Conservation (phyloP, 2,888 invertebrate species). For the Taenaris catops region DNA sequence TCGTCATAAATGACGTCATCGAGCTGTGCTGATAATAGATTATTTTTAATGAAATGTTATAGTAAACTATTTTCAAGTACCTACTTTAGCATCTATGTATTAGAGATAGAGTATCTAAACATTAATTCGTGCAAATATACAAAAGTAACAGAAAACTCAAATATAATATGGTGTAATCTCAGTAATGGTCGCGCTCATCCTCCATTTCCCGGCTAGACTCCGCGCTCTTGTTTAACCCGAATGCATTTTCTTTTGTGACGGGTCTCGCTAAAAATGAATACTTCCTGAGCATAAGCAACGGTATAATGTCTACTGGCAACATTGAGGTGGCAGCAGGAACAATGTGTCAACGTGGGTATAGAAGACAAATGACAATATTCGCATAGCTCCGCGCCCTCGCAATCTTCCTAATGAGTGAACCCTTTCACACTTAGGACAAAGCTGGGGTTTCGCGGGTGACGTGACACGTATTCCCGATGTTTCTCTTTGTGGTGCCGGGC, state of each 20-base stretch:
- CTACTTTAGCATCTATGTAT: too few relatives aligned
- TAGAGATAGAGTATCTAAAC: too few relatives aligned
- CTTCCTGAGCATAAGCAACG: constrained; percentile 53
- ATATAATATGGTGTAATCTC: constrained; percentile 38
- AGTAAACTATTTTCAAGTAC: too few relatives aligned
- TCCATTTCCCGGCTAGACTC: constrained; percentile 42
- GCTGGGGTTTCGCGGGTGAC: constrained; percentile 71
- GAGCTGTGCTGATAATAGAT: too few relatives aligned
- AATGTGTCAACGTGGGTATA: constrained; percentile 43
- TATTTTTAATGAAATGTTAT: too few relatives aligned
- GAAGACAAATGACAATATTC: constrained; percentile 57
- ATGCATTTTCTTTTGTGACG: constrained; percentile 56
- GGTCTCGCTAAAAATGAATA: constrained; percentile 50
- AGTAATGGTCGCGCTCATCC: constrained; percentile 51
- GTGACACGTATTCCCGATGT: constrained; percentile 63
- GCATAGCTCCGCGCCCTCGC: constrained; percentile 61
- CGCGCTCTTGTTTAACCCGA: constrained; percentile 43
- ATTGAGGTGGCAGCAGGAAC: constrained; percentile 49
- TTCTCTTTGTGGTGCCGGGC: constrained; percentile 53
- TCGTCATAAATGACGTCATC: too few relatives aligned
- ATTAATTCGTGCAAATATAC: too few relatives aligned
- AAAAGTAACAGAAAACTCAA: too few relatives aligned
- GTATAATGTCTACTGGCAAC: constrained; percentile 45
- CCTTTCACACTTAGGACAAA: constrained; percentile 75
- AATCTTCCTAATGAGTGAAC: constrained; percentile 79